Conservation (phyloP, 2,113 vertebrate genomes). For the Larimichthys polyactis region DNA sequence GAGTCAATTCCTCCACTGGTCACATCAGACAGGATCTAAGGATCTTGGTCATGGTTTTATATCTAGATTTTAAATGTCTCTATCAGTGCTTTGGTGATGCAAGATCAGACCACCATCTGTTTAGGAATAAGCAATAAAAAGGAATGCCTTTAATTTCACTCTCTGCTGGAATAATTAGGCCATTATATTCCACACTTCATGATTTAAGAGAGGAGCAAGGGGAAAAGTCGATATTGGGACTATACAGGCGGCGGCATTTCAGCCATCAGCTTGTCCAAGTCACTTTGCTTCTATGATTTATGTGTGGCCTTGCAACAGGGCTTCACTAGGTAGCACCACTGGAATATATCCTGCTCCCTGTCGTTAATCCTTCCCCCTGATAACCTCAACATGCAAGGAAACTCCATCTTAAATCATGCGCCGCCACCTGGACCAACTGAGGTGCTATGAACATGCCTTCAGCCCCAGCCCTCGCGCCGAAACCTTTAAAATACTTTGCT, state of each 20-base stretch:
- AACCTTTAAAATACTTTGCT: conserved; percentile 25
- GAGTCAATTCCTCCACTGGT: conserved; percentile 59
- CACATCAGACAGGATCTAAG: not conserved
- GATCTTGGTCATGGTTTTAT: conserved; percentile 3
- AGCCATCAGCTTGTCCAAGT: conserved; percentile 81
- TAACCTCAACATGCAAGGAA: conserved; percentile 81
- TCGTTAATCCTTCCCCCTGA: conserved; percentile 79
- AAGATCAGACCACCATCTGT: conserved; percentile 71
- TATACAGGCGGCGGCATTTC: conserved; percentile 78
- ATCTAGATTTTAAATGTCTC: conserved; percentile 18
- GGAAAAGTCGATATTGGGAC: conserved; percentile 78
- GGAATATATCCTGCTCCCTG: conserved; percentile 75
- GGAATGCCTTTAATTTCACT: conserved; percentile 78
- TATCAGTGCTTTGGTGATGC: conserved; percentile 34
- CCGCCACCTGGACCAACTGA: conserved; percentile 37
- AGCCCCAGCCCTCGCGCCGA: not conserved
- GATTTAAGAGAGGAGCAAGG: conserved; percentile 77
- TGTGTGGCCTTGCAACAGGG: conserved; percentile 76
- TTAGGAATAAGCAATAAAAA: conserved; percentile 61
- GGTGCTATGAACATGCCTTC: conserved; percentile 45
- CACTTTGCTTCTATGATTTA: conserved; percentile 83
- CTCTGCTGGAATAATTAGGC: conserved; percentile 80
- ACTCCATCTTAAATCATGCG: conserved; percentile 75
- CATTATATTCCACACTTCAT: conserved; percentile 82
- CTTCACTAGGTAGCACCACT: conserved; percentile 67